Base-by-base conservation (phyloP, 2,113 vertebrate species). In the Eublepharis macularius region DNA sequence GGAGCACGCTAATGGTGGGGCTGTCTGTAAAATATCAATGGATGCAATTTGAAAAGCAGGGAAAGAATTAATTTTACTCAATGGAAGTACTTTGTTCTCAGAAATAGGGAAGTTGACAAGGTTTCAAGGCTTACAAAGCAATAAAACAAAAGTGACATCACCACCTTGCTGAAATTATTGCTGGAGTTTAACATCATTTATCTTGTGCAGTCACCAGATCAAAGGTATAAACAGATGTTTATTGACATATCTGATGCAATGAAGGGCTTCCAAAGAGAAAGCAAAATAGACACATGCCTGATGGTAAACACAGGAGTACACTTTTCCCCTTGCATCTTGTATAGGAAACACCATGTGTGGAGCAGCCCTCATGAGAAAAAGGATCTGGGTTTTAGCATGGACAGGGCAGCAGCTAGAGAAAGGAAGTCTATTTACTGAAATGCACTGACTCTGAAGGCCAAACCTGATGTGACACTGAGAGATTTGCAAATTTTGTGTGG, bases 101-200 rank as follows among this genome's bases (percentile, higher is more conserved):
- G 82, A 88, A 82, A 51, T 0, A 0, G 91, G 85, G 85, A 91
- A 80, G 63, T 14, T 36, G 32, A 49, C 32, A 24, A 69, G 63
- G 47, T 24, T 68, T 69, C 19, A 43, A n/a, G 47, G 43, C 39
- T 65, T 34, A 32, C 77, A 63, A 29, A 34, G 32, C 68, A 68
- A 80, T 21, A 68, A 19, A 80, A 36, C 43, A 68, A 65, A 69
- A 65, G 45, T 86, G 32, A 84, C 70, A n/a, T 92, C 85, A 72
- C 72, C 9, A 68, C 77, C 24, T 12, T 74, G 36, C n/a, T 86
- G 29, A 6, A 1, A 80, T 92, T 86, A 47, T 10, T 78, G n/a
- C 26, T 70, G 51, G 0, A 0, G 16, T 76, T 76, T 36, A 47
- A 34, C 73, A 57, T 0, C 0, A 68, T 68, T 85, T 84, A 47